Conservation (phyloP, 1,140 invertebrate genomes). For the Metopolophium dirhodum region DNA sequence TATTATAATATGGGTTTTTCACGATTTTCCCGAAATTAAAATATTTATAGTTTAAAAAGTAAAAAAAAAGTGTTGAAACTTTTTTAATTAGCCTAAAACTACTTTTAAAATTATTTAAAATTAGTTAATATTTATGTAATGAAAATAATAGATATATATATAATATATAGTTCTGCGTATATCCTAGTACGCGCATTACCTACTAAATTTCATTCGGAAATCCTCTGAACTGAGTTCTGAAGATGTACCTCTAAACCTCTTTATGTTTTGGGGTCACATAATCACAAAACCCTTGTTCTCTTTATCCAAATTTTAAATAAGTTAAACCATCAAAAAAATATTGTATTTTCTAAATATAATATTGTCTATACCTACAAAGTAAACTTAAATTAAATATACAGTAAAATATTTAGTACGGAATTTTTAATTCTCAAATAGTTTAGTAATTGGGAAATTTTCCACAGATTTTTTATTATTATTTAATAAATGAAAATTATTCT, state of each 20-base stretch:
- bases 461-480: conserved; percentile 42
- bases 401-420: neutral
- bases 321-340: neutral
- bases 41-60: neutral
- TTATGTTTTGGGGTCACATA: too few relatives aligned
- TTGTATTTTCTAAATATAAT: neutral
- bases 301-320: neutral
- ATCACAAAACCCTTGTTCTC: neutral
- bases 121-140: too few relatives aligned
- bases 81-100: neutral
- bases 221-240: too few relatives aligned
- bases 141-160: too few relatives aligned
- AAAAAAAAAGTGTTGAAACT: neutral
- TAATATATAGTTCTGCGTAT: too few relatives aligned
- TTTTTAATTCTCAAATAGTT: neutral
- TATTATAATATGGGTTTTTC: too few relatives aligned
- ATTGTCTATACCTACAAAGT: neutral
- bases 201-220: too few relatives aligned
- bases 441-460: neutral
- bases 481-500: neutral
- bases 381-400: neutral
- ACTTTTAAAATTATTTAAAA: neutral
- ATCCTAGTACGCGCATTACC: too few relatives aligned
- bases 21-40: too few relatives aligned
- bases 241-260: too few relatives aligned